A percentile compares a stretch with the other conserved stretches of the same genome.
phyloP scores from a whole-genome alignment of 2,113 vertebrate species.

The Pygathrix nemaeus region DNA sequence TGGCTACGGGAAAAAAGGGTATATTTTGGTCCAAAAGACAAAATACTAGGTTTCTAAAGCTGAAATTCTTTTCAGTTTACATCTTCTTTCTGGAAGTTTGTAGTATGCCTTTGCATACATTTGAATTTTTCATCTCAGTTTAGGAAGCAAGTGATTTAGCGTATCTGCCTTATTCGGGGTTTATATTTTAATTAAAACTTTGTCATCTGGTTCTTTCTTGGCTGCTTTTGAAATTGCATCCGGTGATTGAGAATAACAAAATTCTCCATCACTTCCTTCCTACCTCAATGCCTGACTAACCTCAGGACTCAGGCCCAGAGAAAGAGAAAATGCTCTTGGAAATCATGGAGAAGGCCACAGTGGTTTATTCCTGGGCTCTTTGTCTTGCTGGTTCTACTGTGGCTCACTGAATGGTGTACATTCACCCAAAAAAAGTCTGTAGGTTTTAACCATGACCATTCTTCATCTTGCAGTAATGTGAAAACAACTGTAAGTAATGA shows the following conservation, averaged over 20 bases:
- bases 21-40: background rate
- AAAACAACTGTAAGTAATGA: background rate
- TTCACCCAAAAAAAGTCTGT: background rate
- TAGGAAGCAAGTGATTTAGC: constrained; percentile 28
- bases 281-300: background rate
- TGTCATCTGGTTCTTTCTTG: background rate
- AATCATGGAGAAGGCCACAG: background rate
- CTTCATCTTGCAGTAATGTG: background rate
- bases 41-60: background rate
- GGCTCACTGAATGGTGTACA: background rate
- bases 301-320: background rate
- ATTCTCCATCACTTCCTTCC: background rate
- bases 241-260: background rate
- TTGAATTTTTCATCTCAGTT: background rate
- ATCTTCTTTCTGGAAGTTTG: background rate
- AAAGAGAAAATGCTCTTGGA: background rate
- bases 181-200: constrained; percentile 54
- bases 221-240: constrained; percentile 33
- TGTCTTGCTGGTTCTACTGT: background rate
- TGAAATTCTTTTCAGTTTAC: background rate
- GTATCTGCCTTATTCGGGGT: background rate
- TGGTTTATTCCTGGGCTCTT: background rate
- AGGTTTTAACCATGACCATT: background rate
- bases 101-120: background rate
- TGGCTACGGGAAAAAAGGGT: background rate